Conservation (phyloP, 2,888 invertebrate genomes). For the Hybos culiciformis region DNA sequence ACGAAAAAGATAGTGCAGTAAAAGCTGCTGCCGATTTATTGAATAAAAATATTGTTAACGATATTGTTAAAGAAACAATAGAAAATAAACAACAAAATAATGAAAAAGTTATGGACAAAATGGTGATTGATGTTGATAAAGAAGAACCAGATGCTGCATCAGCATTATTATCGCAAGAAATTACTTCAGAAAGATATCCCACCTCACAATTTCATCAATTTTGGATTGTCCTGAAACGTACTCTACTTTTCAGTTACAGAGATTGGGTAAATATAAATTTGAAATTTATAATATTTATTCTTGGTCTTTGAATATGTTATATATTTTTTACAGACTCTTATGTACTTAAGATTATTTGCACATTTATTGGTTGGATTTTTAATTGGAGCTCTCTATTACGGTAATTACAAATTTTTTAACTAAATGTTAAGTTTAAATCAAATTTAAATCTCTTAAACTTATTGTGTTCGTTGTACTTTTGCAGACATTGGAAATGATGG, state of each 20-base stretch:
- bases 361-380: constrained; percentile 86
- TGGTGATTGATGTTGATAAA: constrained; percentile 42
- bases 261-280: constrained; percentile 62
- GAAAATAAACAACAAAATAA: constrained; percentile 21
- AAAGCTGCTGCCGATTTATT: constrained; percentile 12
- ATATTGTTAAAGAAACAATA: constrained; percentile 39
- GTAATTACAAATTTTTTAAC: no score
- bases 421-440: no score
- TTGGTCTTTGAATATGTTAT: background rate
- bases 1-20: background rate
- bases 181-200: constrained; percentile 63
- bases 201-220: constrained; percentile 72
- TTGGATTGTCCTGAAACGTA: constrained; percentile 74
- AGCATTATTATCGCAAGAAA: constrained; percentile 50
- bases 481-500: constrained; percentile 95
- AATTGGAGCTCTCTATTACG: constrained; percentile 89
- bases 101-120: constrained; percentile 30
- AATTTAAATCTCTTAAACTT: no score
- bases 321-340: constrained; percentile 61
- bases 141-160: constrained; percentile 50
- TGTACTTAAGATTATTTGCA: constrained; percentile 86
- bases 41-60: constrained; percentile 46
- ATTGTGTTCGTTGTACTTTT: no score
- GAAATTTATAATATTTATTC: background rate
- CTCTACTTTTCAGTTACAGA: constrained; percentile 69